Base-by-base conservation (phyloP, 37 sponge, comb jelly and placozoan genomes). In the Amphimedon queenslandica region DNA sequence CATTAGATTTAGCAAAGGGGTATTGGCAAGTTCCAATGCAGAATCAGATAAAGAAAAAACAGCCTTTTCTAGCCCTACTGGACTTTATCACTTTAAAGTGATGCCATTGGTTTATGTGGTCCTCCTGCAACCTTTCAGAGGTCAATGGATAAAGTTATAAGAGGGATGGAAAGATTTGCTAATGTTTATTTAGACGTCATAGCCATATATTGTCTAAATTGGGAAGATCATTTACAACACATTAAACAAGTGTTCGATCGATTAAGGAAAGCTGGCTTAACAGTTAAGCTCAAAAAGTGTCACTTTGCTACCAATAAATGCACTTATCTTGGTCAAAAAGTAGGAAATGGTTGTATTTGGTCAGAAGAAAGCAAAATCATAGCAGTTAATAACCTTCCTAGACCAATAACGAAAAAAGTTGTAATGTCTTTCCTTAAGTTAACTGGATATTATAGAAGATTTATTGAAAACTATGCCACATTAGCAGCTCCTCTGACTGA, bases 101-200 rank as follows among this genome's bases (percentile, higher is more conserved):
- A 83, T 88, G 86, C 90, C 90, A 8, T 87, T 72, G 84, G 86
- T 4, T 40, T 88, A 23, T 60, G 58, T 4, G 68, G 77, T 60
- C 84, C 71, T 25, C 88, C 86, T 41, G 78, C 84, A 38, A 82
- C 84, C 0, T 87, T 87, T 70, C 84, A 87, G 63, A 66, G 84
- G 43, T 35, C 82, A 69, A 87, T 87, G 79, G 79, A 87, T 37
- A 42, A 55, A n/a, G 21, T 82, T 5, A 39, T 75, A 18, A 41
- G 39, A 27, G 83, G 76, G 3, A 11, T 67, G 28, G 47, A 67
- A 42, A n/a, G n/a, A n/a, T 82, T 58, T 40, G 33, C 64, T 39
- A 69, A 76, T 30, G 83, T 77, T 29, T 82, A 82, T 42, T 42
- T 82, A 27, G 83, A 82, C 40, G 83, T 76, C 29, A 21, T 82